phyloP scores from a whole-genome alignment of 2,797 vertebrate species.

The Eulemur albifrons region DNA sequence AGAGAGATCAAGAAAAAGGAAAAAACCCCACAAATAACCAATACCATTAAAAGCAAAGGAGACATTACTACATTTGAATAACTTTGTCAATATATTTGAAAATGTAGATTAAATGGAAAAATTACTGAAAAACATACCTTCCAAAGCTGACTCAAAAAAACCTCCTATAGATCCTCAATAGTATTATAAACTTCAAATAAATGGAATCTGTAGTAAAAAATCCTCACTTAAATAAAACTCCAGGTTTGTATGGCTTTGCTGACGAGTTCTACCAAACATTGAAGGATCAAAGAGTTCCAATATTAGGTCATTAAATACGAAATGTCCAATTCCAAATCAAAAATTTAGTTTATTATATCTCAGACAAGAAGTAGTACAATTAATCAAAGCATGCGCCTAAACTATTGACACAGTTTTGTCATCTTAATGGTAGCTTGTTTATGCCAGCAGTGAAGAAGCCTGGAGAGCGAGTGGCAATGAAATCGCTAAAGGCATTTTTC shows the following conservation, averaged over 20 bases:
- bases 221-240: neutral
- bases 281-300: neutral
- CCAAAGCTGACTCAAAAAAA: neutral
- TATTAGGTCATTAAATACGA: too few relatives aligned
- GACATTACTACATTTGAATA: neutral
- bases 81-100: neutral
- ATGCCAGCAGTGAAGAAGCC: too few relatives aligned
- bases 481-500: too few relatives aligned
- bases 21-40: neutral
- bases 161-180: neutral
- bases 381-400: too few relatives aligned
- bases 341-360: too few relatives aligned
- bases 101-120: neutral
- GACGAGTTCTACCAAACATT: neutral
- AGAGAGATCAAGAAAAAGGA: neutral
- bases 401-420: too few relatives aligned
- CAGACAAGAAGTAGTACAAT: too few relatives aligned
- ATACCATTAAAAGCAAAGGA: neutral
- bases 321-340: too few relatives aligned
- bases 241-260: neutral
- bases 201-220: neutral
- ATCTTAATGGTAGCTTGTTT: too few relatives aligned
- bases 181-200: neutral
- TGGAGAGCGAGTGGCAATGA: too few relatives aligned
- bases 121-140: neutral